Base-by-base conservation (phyloP, 2,888 invertebrate genomes). In the Acleris literana region DNA sequence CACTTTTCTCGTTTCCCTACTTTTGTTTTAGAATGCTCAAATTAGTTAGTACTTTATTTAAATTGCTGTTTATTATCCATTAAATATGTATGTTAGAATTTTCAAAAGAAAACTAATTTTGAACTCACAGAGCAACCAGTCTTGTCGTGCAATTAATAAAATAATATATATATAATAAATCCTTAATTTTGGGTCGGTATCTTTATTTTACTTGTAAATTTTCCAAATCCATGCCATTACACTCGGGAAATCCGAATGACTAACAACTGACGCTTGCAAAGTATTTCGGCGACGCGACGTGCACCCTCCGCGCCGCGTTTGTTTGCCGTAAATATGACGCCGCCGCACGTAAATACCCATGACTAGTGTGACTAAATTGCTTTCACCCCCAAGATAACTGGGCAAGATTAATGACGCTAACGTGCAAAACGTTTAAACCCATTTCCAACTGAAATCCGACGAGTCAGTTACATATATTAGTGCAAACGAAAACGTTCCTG, bases 401-500 rank as follows among this genome's bases (percentile, higher is more conserved):
- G 87, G 83, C 85, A 90, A 91, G 90, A 92, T 92, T 89, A 92
- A 92, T 90, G 92, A 91, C 87, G 80, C 85, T 87, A 88, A 88
- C 92, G 90, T 91, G 92, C 92, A 89, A 92, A 92, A 90, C 92
- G 90, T 84, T 92, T 90, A 91, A 92, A 90, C 88, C 90, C 90
- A 87, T 91, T 92, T 84, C 89, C 84, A 84, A 87, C 88, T 88
- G 85, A 90, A 92, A 92, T 90, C 90, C 91, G 85, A 89, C 89
- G 84, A 92, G 92, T 92, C 92, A 91, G 92, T 91, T 85, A 88
- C 91, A 92, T 92, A 92, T 90, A 92, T 92, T 91, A 91, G 88
- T 84, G 85, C 82, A 81, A 81, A 87, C 78, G 86, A 85, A 85
- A 87, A 84, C 86, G 86, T 84, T 89, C 80, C 87, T 85, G 87